Conservation (phyloP, 2,888 invertebrate genomes). For the Stratiomys singularior region DNA sequence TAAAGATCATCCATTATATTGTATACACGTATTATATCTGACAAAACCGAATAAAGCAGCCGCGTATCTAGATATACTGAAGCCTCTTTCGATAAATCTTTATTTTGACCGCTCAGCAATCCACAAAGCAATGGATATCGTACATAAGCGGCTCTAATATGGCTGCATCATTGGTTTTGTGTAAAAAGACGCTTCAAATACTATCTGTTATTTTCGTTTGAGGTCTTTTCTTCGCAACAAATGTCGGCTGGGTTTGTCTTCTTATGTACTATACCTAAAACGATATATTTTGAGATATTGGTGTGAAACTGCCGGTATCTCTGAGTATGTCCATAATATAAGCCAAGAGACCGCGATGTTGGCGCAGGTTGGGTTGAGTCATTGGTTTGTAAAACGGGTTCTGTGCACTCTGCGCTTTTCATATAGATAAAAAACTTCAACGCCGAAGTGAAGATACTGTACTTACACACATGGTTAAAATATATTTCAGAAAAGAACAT, state of each 20-base stretch:
- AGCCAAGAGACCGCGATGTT: background rate
- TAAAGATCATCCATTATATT: background rate
- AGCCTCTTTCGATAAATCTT: background rate
- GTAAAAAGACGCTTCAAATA: background rate
- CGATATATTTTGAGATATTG: background rate
- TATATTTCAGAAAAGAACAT: too few relatives aligned
- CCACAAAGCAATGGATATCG: background rate
- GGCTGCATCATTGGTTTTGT: background rate
- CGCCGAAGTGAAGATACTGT: too few relatives aligned
- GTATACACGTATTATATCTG: background rate
- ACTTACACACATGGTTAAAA: too few relatives aligned
- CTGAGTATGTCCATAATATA: background rate
- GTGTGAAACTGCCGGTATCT: slow-evolving; percentile 1
- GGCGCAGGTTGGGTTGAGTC: slow-evolving; percentile 31
- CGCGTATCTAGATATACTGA: background rate
- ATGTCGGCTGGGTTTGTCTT: background rate
- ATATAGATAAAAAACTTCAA: too few relatives aligned
- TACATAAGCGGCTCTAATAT: background rate
- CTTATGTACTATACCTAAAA: background rate
- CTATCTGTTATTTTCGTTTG: slow-evolving; percentile 7
- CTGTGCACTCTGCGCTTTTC: background rate
- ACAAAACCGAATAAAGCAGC: background rate
- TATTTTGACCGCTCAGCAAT: slow-evolving; percentile 7
- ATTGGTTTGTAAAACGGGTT: slow-evolving; percentile 25
- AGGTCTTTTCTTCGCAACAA: background rate